Base-by-base conservation (phyloP, 1,140 invertebrate species). In the Limonius californicus region DNA sequence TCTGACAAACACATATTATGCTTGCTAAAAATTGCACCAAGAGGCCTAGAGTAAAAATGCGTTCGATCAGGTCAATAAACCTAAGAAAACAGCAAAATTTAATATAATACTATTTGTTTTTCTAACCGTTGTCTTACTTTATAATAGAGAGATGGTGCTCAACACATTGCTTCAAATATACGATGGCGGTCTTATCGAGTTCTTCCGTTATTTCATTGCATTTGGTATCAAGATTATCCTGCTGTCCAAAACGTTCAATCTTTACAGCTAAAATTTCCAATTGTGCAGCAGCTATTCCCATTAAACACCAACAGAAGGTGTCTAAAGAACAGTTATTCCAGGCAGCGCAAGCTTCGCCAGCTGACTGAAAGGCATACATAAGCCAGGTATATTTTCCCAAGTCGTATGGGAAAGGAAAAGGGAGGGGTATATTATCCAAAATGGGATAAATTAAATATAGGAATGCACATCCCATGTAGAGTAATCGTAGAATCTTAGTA, bases 1-100 rank as follows among this genome's bases (percentile, higher is more conserved):
- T 70, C 20, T 68, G 61, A 62, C 70, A 72, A 55, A 71, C 70
- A 23, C 68, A 65, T 11, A 67, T 27, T 57, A 63, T 59, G 57
- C 68, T 70, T 16, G 61, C 62, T 9, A 57, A 15, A 58, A 70
- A 72, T 56, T 72, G 70, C 8, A 67, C 47, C 6, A 72, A 66
- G 19, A 72, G 62, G n/a, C 68, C 68, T 42, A 62, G 59, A 11
- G 39, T 55, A 55, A 69, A 72, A 0, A 68, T 47, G 14, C 53
- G 23, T 53, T 72, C 66, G 57, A 70, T 56, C 19, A 59, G 18
- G 19, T 27, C 19, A 6, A 61, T 32, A 21, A 57, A 64, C 8
- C 64, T 68, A 57, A 18, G 58, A 62, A 50, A 39, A 4, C 32
- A 12, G 9, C 16, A 27, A 27, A 27, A 27, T 27, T 27, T 27